Evolutionary conservation across 30 jellyfish, hydroid and myxozoan genomes (phyloP), one percentile per base, ranked within the genome.

Genomic region (Cassiopea andromeda): DNA sequence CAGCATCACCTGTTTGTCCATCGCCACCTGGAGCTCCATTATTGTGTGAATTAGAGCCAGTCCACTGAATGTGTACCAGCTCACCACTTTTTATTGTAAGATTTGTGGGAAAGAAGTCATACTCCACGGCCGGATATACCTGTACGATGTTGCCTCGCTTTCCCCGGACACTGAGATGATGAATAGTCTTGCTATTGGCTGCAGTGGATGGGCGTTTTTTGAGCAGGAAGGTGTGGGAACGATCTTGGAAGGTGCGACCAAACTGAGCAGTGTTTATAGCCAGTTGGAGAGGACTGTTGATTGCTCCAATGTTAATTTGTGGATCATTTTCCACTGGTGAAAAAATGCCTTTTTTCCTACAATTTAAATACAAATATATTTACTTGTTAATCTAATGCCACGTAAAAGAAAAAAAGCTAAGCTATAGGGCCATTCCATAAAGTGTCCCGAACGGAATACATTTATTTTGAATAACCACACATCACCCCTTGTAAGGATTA

Each of bases 181-280:
- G 95, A 43, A 92, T 86, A 44, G 84, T 81, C 85, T 81, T 81
- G 14, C 84, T 67, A 10, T 89, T 87, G n/a, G 57, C 75, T 50
- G 75, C 73, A 18, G 90, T 6, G 15, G 73, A 69, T 14, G 97
- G 97, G 68, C 98, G 88, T 19, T 74, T 75, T 61, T 44, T 75
- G 1, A 96, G 77, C 44, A 19, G n/a, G 60, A 96, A 96, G 66
- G 92, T 50, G 78, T 96, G 99, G 2, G 99, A 50, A 1, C 99
- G 95, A 76, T 96, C 99, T 71, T 96, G 98, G 91, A 96, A 96
- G 1, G 99, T 96, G 48, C 99, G 97, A 1, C 99, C 99, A 85
- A 27, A 91, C 75, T 96, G 99, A 19, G 99, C 99, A 5, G 99
- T 96, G 91, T 96, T 96, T 19, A 96, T 92, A 78, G 99, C 99